A percentile compares a stretch with the other conserved stretches of the same genome.
phyloP scores from a whole-genome alignment of 2,797 vertebrate species.

The Schizopygopsis malacanthus region DNA sequence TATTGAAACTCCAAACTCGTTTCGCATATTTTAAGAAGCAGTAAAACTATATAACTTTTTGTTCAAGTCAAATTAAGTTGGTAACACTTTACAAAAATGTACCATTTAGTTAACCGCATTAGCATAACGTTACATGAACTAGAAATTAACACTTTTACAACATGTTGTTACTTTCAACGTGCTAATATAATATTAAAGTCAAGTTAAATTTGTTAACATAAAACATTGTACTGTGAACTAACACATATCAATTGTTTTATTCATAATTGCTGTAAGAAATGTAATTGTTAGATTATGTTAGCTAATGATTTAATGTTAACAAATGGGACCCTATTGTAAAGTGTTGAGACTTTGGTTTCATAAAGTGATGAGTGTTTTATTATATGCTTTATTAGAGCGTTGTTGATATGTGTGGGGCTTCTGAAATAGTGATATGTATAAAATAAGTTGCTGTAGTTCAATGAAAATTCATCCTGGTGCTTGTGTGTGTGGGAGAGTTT shows the following conservation, averaged over 20 bases:
- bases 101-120: neutral
- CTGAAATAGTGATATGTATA: neutral
- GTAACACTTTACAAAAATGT: neutral
- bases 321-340: neutral
- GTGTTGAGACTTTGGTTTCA: neutral
- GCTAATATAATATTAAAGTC: neutral
- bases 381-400: neutral
- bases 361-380: neutral
- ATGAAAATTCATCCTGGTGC: constrained; percentile 54
- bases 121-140: neutral
- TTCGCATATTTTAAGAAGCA: constrained; percentile 26
- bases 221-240: neutral
- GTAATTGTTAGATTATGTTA: neutral
- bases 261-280: neutral
- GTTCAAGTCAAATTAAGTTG: neutral
- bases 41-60: neutral
- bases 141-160: neutral
- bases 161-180: neutral
- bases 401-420: neutral
- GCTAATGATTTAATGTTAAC: neutral
- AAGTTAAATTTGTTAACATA: neutral
- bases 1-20: neutral
- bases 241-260: neutral
- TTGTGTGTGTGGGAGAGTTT: constrained; percentile 62
- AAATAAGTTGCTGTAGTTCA: neutral